Evolutionary conservation across 2,888 invertebrate genomes (phyloP), one percentile per base, ranked within the genome.

Genomic region (Coelogynopora nodosa): DNA sequence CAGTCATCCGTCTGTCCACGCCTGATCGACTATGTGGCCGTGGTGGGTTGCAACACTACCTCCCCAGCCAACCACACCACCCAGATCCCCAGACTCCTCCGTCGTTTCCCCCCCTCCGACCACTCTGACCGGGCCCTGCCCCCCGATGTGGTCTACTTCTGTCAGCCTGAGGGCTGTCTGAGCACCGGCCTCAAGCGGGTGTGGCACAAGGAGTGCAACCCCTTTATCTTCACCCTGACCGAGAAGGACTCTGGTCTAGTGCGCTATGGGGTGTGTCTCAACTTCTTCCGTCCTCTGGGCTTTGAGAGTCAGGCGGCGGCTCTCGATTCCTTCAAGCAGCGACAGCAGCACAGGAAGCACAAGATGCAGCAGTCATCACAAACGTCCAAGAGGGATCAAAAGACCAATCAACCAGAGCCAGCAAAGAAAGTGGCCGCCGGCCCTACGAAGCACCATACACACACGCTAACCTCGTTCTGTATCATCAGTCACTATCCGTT

Each of bases 401-500:
- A 49, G 49, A 10, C 49, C 18, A 49, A 49, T 5, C 18, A 5
- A 18, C 49, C 49, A 5, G 18, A 5, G 5, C 49, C 49, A 49
- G 49, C 5, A 18, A 18, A 10, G 5, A 49, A 49, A 49, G 49
- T 10, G 18, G 49, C 49, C 5, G 49, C 49, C 5, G 5, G 5
- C 5, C 49, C 49, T 5, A 10, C 49, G 5, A 5, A 49, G 49
- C 5, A 49, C 49, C 49, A 49, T 18, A 49, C 49, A 18, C 96
- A 97, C 92, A 97, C 98, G 18, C 93, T 99, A 89, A 99, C 99
- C 67, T 98, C 98, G 84, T 93, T 99, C 87, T 99, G 99, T 93
- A 94, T 99, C 89, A 94, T 99, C 87, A 98, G 98, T 88, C 99
- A 99, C 93, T 98, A 99, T 93, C 98, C 98, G 67, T 99, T 99